A percentile compares a stretch with the other conserved stretches of the same genome.
phyloP scores from a whole-genome alignment of 2,113 vertebrate species.

The Trogon melanurus region DNA sequence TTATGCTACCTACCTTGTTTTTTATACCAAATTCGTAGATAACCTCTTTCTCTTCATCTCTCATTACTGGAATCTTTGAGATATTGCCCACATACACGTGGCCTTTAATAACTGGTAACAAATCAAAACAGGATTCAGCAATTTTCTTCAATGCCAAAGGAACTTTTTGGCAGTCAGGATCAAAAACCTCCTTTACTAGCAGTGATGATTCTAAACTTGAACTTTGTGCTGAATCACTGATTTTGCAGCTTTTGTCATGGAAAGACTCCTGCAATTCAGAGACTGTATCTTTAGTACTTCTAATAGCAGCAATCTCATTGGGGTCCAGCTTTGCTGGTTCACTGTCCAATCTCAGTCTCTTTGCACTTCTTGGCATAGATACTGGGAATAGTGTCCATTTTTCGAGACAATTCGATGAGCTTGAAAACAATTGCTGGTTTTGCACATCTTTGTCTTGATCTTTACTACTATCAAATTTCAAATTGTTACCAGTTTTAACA shows the following conservation, averaged over 20 bases:
- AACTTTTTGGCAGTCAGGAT: slow-evolving; percentile 49
- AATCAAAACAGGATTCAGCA: slow-evolving; percentile 82
- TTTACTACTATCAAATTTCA: slow-evolving; percentile 26
- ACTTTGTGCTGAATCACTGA: not conserved
- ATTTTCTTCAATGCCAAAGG: slow-evolving; percentile 79
- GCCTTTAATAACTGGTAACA: slow-evolving; percentile 89
- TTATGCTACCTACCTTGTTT: slow-evolving; percentile 76
- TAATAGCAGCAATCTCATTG: not conserved
- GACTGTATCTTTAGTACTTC: not conserved
- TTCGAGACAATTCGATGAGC: slow-evolving; percentile 11
- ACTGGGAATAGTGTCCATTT: slow-evolving; percentile 65
- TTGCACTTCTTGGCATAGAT: slow-evolving; percentile 79
- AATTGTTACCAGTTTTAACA: slow-evolving; percentile 82
- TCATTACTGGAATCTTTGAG: slow-evolving; percentile 86
- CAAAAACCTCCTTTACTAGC: not conserved
- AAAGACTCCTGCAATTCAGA: not conserved
- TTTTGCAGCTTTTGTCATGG: not conserved
- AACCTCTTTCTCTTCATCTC: slow-evolving; percentile 90
- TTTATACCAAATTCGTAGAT: slow-evolving; percentile 82
- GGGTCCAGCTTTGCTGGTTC: slow-evolving; percentile 50
- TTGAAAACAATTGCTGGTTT: not conserved
- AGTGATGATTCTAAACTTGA: not conserved
- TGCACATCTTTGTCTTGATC: not conserved
- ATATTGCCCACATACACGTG: slow-evolving; percentile 83
- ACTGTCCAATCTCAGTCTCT: slow-evolving; percentile 82